These are phyloP conservation scores for Agelas oroides DNA, from an alignment of 37 sponge, comb jelly and placozoan species.

Conservation along the genomic window DNA sequence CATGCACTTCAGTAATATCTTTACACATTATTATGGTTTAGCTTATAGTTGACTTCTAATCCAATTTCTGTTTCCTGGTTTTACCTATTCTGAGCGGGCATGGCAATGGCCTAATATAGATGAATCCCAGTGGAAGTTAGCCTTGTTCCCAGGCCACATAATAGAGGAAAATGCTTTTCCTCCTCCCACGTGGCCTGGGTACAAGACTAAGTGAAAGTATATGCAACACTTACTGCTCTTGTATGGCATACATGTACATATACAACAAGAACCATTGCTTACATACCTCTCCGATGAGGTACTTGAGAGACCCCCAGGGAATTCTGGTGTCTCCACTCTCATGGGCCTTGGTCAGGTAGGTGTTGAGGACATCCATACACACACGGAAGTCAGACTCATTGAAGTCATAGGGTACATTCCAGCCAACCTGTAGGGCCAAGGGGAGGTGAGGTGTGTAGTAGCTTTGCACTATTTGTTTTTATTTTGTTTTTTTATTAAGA, in stretches of 20 bases:
- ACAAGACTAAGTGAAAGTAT: too few relatives aligned
- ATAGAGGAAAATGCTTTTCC: too few relatives aligned
- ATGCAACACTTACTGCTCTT: too few relatives aligned
- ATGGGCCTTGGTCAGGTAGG: constrained; percentile 92
- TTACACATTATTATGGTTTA: too few relatives aligned
- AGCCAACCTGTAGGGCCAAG: constrained; percentile 83
- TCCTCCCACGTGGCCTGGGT: too few relatives aligned
- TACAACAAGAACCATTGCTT: neutral
- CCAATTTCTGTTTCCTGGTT: too few relatives aligned
- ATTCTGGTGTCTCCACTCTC: constrained; percentile 92
- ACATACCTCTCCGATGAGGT: constrained; percentile 97
- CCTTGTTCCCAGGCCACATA: too few relatives aligned
- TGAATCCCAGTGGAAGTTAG: too few relatives aligned
- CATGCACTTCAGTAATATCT: too few relatives aligned
- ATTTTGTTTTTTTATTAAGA: neutral
- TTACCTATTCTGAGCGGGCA: too few relatives aligned
- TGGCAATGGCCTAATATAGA: too few relatives aligned
- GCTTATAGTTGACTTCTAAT: too few relatives aligned
- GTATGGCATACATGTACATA: neutral
- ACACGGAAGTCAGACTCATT: constrained; percentile 99
- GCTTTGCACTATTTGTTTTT: neutral
- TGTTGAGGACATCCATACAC: constrained; percentile 93
- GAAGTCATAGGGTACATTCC: constrained; percentile 99
- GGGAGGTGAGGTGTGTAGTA: neutral
- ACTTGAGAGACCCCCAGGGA: constrained; percentile 99